A percentile compares a stretch with the other conserved stretches of the same genome.
Evolutionary conservation across 2,888 invertebrate species (phyloP).

Genomic region (Amiota communis): DNA sequence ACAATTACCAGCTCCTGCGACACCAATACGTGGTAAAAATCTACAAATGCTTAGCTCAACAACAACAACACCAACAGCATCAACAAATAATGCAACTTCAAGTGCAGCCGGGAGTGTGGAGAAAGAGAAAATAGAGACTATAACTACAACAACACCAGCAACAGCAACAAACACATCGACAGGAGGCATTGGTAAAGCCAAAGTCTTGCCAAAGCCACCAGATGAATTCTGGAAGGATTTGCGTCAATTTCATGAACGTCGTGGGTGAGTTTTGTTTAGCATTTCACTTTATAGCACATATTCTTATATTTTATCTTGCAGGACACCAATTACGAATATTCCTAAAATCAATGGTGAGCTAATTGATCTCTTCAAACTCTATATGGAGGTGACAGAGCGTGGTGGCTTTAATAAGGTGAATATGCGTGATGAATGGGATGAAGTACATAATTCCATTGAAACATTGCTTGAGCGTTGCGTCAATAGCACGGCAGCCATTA

Average conservation of each 20-base stretch:
- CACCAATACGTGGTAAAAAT: slow-evolving; percentile 55
- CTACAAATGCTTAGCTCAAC: slow-evolving; percentile 25
- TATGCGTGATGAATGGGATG: slow-evolving; percentile 90
- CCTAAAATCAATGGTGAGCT: slow-evolving; percentile 91
- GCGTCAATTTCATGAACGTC: slow-evolving; percentile 90
- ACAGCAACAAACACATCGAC: slow-evolving; percentile 33
- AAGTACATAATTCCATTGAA: slow-evolving; percentile 84
- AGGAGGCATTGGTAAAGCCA: slow-evolving; percentile 35
- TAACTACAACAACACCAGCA: slow-evolving; percentile 17
- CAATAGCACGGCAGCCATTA: slow-evolving; percentile 89
- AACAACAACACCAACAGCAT: slow-evolving; percentile 15
- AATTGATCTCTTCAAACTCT: slow-evolving; percentile 93
- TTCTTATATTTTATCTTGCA: slow-evolving; percentile 58
- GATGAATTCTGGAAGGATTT: slow-evolving; percentile 77
- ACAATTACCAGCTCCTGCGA: slow-evolving; percentile 21
- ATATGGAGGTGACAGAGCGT: slow-evolving; percentile 90
- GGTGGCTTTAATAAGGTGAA: slow-evolving; percentile 98
- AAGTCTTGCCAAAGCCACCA: slow-evolving; percentile 53
- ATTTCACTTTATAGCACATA: neutral
- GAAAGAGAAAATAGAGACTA: slow-evolving; percentile 12
- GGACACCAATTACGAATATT: slow-evolving; percentile 76
- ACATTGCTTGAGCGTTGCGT: slow-evolving; percentile 88
- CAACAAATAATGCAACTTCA: slow-evolving; percentile 24
- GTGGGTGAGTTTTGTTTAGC: slow-evolving; percentile 81
- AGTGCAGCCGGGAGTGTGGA: neutral